Evolutionary conservation across 1,140 invertebrate genomes (phyloP), one percentile per base, ranked within the genome.

Genomic region (Hestina assimilis): DNA sequence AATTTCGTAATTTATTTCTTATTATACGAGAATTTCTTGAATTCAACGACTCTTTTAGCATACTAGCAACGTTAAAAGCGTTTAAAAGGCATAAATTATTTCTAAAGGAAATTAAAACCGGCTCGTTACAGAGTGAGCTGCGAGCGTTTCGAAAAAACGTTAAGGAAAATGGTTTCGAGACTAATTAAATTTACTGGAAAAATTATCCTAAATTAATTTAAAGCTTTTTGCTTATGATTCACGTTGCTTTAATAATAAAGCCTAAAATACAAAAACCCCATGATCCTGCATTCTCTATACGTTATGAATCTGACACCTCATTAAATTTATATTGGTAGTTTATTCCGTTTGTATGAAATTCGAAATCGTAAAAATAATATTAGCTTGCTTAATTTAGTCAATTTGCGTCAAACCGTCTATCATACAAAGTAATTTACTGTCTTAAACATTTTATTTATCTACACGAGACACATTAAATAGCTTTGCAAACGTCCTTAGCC

Each of bases 331-430:
- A 5, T 9, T 1, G 33, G 8, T 11, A 31, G 8, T 7, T 53
- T 26, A 9, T 14, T 21, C 33, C 5, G 7, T 66, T 53, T 33
- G 58, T 31, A 55, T 57, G 41, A 46, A 50, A 50, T 47, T 11
- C 23, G 52, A 66, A 62, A 50, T 58, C 35, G 38, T 59, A 45
- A 55, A 65, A 62, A 59, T 59, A 61, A 63, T 58, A 55, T 58
- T 52, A 57, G 43, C 26, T 40, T 23, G 24, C 52, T 65, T 26
- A 69, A 56, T 65, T 69, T 58, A 69, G 35, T 29, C 31, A 62
- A 52, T 45, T 43, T 69, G 55, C 66, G 66, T 69, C 66, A 62
- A 59, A 48, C 54, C 62, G 46, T 57, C 53, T 51, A 58, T 65
- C 54, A 68, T 58, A 46, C 38, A 17, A 45, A 42, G 21, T 46